Percentiles rank a stretch among this genome's conserved stretches.
These are phyloP conservation scores for Enteromius treurensis DNA, from an alignment of 2,797 vertebrate genomes.

Conservation along the genomic window DNA sequence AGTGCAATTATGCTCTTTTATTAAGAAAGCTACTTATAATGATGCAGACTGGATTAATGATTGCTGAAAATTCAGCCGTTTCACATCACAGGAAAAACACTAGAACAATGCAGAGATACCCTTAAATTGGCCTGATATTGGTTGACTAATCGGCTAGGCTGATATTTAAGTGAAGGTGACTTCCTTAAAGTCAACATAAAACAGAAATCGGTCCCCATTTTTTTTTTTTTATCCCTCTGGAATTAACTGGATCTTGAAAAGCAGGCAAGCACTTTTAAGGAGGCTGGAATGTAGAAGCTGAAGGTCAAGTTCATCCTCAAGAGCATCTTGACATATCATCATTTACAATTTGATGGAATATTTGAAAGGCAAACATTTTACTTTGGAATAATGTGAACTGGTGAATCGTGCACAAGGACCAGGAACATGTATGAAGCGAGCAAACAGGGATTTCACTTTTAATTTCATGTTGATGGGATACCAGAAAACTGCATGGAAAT, in stretches of 20 bases:
- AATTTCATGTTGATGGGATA: neutral
- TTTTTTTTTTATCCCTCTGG: neutral
- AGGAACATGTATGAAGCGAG: neutral
- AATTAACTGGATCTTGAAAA: neutral
- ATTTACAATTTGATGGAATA: constrained; percentile 6
- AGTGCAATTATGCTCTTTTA: neutral
- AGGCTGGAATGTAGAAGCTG: constrained; percentile 5
- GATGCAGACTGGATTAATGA: neutral
- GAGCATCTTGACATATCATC: constrained; percentile 8
- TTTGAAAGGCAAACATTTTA: neutral
- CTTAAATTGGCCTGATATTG: neutral
- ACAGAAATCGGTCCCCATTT: constrained; percentile 2
- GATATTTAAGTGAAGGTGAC: constrained; percentile 20
- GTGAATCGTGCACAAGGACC: neutral
- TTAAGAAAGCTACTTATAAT: neutral
- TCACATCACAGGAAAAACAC: neutral
- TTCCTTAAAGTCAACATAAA: constrained; percentile 16
- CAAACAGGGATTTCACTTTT: neutral
- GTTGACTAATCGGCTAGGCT: neutral
- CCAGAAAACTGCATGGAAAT: constrained; percentile 6
- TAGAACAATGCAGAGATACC: too few species aligned
- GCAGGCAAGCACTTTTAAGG: neutral
- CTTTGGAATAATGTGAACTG: constrained; percentile 1
- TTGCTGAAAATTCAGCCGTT: neutral
- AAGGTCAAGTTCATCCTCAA: constrained; percentile 21